Evolutionary conservation across 2,888 invertebrate genomes (phyloP).

Genomic region (Mylabris sibirica): DNA sequence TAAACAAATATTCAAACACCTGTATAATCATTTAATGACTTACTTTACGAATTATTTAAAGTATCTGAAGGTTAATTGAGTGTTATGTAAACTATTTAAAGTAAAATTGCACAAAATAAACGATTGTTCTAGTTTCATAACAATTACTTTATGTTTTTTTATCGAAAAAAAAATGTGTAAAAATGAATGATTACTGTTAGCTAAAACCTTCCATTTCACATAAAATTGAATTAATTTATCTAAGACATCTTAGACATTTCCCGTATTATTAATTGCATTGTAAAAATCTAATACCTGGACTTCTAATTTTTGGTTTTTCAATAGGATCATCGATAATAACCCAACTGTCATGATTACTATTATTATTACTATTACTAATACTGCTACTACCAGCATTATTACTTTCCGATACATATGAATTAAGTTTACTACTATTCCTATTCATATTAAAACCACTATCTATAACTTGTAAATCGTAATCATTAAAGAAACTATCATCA

Average conservation of each 20-base stretch:
- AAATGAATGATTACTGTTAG: too few species aligned
- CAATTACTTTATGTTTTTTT: too few species aligned
- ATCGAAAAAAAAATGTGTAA: too few species aligned
- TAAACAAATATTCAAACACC: too few species aligned
- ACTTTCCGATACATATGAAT: slow-evolving; percentile 46
- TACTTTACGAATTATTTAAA: not conserved
- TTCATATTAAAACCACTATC: slow-evolving; percentile 66
- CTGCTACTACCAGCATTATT: slow-evolving; percentile 29
- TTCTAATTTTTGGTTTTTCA: slow-evolving; percentile 43
- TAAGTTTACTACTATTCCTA: slow-evolving; percentile 59
- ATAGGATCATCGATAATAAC: slow-evolving; percentile 60
- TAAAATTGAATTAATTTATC: too few species aligned
- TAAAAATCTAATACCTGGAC: not conserved
- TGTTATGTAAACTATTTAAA: too few species aligned
- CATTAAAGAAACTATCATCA: slow-evolving; percentile 65
- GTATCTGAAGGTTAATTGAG: slow-evolving; percentile 21
- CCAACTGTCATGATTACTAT: slow-evolving; percentile 56
- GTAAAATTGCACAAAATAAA: too few species aligned
- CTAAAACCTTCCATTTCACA: too few species aligned
- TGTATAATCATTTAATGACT: not conserved
- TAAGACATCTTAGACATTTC: too few species aligned
- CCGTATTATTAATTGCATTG: not conserved
- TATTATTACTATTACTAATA: slow-evolving; percentile 21
- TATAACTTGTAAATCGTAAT: slow-evolving; percentile 56
- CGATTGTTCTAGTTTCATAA: too few species aligned